A percentile compares a stretch with the other conserved stretches of the same genome.
Evolutionary conservation across 1,140 invertebrate genomes (phyloP).

Genomic region (Ganaspis sp.): DNA sequence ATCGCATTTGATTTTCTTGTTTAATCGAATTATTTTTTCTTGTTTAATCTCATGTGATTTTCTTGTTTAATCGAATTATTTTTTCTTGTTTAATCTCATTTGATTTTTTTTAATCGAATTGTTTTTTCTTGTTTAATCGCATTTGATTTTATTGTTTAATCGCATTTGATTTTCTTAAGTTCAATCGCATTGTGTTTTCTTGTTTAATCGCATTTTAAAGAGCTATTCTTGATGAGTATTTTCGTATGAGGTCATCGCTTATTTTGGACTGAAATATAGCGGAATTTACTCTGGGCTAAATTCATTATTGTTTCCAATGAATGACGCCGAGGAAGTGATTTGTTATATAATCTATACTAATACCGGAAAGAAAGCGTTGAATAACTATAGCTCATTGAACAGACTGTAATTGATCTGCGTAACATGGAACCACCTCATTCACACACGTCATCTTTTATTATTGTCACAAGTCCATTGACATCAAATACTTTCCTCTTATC

Average conservation of each 20-base stretch:
- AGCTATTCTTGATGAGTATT: too few relatives aligned
- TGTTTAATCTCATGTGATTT: too few relatives aligned
- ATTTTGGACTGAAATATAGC: neutral
- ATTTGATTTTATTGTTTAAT: too few relatives aligned
- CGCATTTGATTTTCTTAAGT: too few relatives aligned
- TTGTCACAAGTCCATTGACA: neutral
- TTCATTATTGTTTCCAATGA: neutral
- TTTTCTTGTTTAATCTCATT: too few relatives aligned
- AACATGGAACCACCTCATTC: slow-evolving; percentile 9
- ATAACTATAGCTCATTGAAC: slow-evolving; percentile 18
- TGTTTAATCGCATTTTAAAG: neutral
- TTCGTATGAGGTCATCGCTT: neutral
- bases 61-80: too few relatives aligned
- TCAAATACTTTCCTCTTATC: neutral
- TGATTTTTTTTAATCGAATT: too few relatives aligned
- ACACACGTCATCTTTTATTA: slow-evolving; percentile 11
- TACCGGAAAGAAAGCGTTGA: slow-evolving; percentile 18
- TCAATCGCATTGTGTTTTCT: too few relatives aligned
- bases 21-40: too few relatives aligned
- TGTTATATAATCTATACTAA: neutral
- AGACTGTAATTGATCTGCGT: neutral
- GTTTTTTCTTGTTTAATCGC: too few relatives aligned
- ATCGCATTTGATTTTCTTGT: too few relatives aligned
- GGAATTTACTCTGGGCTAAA: neutral
- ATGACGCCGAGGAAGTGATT: neutral